Percentiles rank a stretch among this genome's conserved stretches.
Conservation (phyloP, 92 coral and sea anemone species). For the Palythoa grandiflora region DNA sequence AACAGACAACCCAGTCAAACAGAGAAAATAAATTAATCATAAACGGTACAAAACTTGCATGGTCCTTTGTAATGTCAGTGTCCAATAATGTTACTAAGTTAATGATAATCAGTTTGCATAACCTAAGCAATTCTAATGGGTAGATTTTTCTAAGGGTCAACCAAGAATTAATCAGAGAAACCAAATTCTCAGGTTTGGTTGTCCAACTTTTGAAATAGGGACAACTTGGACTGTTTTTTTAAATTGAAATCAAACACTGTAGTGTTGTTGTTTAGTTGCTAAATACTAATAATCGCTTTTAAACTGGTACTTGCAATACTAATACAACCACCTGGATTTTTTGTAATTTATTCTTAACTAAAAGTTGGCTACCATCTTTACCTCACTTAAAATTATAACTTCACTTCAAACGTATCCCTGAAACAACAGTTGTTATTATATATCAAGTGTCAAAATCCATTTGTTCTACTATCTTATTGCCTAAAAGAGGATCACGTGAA, state of each 20-base stretch:
- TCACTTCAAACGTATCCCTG: not conserved
- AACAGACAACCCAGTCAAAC: slow-evolving; percentile 55
- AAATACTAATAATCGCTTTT: not conserved
- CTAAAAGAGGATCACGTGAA: not conserved
- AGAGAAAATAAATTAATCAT: slow-evolving; percentile 29
- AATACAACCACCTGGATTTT: slow-evolving; percentile 8
- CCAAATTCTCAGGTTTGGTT: slow-evolving; percentile 10
- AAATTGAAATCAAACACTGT: slow-evolving; percentile 38
- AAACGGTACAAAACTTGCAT: slow-evolving; percentile 48
- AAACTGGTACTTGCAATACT: slow-evolving; percentile 26
- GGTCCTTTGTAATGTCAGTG: slow-evolving; percentile 55
- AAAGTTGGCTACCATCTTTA: slow-evolving; percentile 17
- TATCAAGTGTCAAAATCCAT: not conserved
- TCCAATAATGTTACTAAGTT: slow-evolving; percentile 41
- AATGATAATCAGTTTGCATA: slow-evolving; percentile 48
- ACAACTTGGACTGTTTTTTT: slow-evolving; percentile 31
- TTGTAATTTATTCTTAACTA: not conserved
- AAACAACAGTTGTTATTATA: not conserved
- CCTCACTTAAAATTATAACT: slow-evolving; percentile 9
- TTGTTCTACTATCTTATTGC: not conserved
- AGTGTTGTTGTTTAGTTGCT: not conserved
- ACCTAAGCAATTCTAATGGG: slow-evolving; percentile 51
- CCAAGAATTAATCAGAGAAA: slow-evolving; percentile 39
- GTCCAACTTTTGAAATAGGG: slow-evolving; percentile 23
- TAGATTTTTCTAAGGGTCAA: slow-evolving; percentile 35